Conservation (phyloP, 2,113 vertebrate species). For the Phrynosoma blainvillii region DNA sequence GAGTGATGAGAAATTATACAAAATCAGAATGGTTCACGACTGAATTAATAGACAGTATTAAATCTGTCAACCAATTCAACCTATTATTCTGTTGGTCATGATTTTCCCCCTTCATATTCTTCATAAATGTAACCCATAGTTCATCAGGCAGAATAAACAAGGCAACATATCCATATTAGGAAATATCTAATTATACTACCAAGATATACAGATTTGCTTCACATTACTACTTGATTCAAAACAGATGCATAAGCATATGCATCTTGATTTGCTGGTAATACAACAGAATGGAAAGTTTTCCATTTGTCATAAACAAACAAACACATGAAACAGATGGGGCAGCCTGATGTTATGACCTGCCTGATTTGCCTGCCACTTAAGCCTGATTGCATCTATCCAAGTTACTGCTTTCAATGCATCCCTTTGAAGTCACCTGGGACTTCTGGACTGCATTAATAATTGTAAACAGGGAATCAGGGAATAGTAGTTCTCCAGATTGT, state of each 20-base stretch:
- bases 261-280: not conserved
- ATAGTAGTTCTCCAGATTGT: no score
- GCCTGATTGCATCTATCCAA: no score
- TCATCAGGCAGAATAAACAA: not conserved
- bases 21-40: constrained; percentile 59
- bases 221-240: not conserved
- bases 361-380: no score
- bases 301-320: not conserved
- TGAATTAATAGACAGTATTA: constrained; percentile 42
- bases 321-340: not conserved
- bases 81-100: constrained; percentile 31
- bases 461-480: no score
- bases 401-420: no score
- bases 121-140: constrained; percentile 60
- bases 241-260: not conserved
- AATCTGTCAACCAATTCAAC: constrained; percentile 52
- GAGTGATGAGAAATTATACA: constrained; percentile 48
- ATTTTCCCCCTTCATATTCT: not conserved
- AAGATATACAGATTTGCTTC: constrained; percentile 8
- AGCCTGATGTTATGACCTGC: no score
- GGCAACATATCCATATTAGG: constrained; percentile 27
- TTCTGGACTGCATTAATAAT: no score
- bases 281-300: not conserved
- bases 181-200: constrained; percentile 29
- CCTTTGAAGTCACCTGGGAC: no score